Conservation (phyloP, 2,888 invertebrate genomes). For the Agrilus biguttatus region DNA sequence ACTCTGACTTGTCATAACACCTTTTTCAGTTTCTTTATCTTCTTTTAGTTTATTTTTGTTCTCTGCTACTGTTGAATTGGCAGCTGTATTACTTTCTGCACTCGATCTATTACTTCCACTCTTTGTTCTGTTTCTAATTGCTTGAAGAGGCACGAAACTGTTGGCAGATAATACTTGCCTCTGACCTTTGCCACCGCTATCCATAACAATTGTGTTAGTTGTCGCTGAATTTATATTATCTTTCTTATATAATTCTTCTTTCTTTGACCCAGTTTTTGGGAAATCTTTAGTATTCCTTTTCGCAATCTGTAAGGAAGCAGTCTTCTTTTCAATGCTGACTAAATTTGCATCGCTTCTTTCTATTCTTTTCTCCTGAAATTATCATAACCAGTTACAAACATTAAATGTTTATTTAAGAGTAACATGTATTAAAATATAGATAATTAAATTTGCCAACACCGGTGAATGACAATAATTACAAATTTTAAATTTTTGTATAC, state of each 20-base stretch:
- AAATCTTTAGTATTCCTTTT: neutral
- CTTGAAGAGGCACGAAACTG: conserved; percentile 39
- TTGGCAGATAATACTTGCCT: conserved; percentile 19
- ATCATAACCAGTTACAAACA: too few species aligned
- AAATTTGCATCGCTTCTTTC: too few species aligned
- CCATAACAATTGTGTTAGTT: neutral
- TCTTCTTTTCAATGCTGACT: too few species aligned
- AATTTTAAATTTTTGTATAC: too few species aligned
- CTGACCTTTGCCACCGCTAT: neutral
- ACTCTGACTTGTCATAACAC: neutral
- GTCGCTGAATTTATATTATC: neutral
- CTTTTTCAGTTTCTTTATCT: too few species aligned
- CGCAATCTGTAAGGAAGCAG: neutral
- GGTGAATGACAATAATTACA: too few species aligned
- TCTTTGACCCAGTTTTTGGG: neutral
- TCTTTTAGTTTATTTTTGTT: neutral
- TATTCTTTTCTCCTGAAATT: too few species aligned
- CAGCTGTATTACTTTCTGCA: conserved; percentile 1
- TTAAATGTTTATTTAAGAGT: too few species aligned
- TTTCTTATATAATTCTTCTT: neutral
- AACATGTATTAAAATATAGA: too few species aligned
- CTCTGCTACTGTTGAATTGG: neutral
- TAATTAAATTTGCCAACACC: too few species aligned
- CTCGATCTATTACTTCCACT: conserved; percentile 5
- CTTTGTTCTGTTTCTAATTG: conserved; percentile 31